These are phyloP conservation scores for Coregonus sp. DNA, from an alignment of 2,797 vertebrate species.

Conservation along the genomic window DNA sequence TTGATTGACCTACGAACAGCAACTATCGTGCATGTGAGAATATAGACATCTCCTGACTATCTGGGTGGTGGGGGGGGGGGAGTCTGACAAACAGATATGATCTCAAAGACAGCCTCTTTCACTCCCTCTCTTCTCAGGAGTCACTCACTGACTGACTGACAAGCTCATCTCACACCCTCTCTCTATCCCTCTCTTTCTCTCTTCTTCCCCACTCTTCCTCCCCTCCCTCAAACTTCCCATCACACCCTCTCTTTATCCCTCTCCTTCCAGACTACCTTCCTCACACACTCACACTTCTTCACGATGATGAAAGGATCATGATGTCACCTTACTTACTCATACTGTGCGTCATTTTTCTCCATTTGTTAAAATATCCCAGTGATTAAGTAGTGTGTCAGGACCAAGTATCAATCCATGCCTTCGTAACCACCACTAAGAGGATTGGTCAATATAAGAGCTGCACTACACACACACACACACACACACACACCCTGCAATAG, in stretches of 20 bases:
- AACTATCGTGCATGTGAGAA: background rate
- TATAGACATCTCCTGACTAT: no score
- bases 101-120: background rate
- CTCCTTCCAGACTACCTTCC: background rate
- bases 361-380: constrained; percentile 69
- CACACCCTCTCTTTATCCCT: constrained; percentile 4
- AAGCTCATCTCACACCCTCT: background rate
- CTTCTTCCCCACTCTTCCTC: background rate
- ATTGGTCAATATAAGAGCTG: constrained; percentile 50
- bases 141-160: background rate
- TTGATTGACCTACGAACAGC: background rate
- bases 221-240: constrained; percentile 9
- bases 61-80: background rate
- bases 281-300: constrained; percentile 24
- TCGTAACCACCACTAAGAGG: constrained; percentile 69
- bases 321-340: constrained; percentile 71
- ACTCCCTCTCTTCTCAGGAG: background rate
- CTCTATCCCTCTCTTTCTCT: constrained; percentile 8
- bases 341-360: constrained; percentile 70
- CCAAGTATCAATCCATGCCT: constrained; percentile 74
- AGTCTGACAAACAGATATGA: background rate
- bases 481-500: constrained; percentile 20
- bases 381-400: constrained; percentile 70
- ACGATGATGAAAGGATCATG: constrained; percentile 69
- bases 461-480: no score